Evolutionary conservation across 1,140 invertebrate species (phyloP), one percentile per base, ranked within the genome.

Genomic region (Trichonephila clavata): DNA sequence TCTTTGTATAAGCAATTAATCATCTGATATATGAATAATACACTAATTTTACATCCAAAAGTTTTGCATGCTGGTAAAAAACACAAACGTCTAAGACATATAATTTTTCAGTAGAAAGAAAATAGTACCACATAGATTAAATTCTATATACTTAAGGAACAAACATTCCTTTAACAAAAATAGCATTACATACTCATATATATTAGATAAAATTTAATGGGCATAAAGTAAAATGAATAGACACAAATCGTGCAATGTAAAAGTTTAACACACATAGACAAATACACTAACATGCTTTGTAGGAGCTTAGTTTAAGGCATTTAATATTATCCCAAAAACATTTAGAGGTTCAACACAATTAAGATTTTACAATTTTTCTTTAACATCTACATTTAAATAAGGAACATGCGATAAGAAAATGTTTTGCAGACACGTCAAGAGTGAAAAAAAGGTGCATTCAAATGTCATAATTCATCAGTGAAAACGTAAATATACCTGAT

Each of bases 401-500:
- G 32, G 27, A 32, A 32, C 71, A 77, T 77, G 71, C 71, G 27
- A 77, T 27, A 77, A 18, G 18, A 77, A 68, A 5, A 14, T 27
- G 14, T 13, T 27, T 77, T 84, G 83, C 83, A 84, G 83, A 84
- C 14, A 84, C 8, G 20, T 18, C 14, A 20, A 32, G 27, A 59
- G 83, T 27, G 50, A 24, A 60, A 84, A 84, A 84, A 84, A 84
- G 43, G 83, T 84, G 24, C 43, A 59, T 84, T 84, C 83, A 60
- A 50, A 24, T 68, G n/a, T n/a, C 65, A 68, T 10, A 68, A 68
- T 21, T 60, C 87, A 43, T 60, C n/a, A 71, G 39, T 86, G 27
- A 86, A 50, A 89, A 8, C 21, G 27, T 24, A 77, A 21, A 59
- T 61, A 86, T 94, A 86, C 87, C 89, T 94, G 87, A 93, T 8